phyloP scores from a whole-genome alignment of 2,888 invertebrate species.

The Halictus ligatus region DNA sequence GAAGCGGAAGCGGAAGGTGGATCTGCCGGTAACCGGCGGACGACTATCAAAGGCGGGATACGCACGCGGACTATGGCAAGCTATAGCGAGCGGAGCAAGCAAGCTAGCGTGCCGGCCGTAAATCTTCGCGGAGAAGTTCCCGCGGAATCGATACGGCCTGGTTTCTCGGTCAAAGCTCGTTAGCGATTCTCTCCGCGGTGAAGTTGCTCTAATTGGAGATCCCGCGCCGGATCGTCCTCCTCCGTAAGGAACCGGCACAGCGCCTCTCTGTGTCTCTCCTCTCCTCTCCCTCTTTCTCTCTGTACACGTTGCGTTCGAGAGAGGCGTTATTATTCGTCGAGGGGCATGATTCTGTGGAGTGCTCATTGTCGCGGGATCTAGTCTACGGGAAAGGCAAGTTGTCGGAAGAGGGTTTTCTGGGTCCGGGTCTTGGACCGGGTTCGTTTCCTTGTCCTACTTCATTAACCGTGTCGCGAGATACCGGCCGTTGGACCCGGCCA shows the following conservation, averaged over 20 bases:
- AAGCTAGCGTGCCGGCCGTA: slow-evolving; percentile 53
- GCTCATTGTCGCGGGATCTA: slow-evolving; percentile 58
- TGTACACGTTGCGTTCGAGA: slow-evolving; percentile 52
- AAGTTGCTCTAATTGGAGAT: slow-evolving; percentile 70
- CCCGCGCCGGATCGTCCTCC: slow-evolving; percentile 49
- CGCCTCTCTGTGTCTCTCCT: not conserved
- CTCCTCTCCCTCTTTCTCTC: slow-evolving; percentile 13
- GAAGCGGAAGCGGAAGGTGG: not conserved
- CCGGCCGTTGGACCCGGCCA: not conserved
- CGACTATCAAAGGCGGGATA: not conserved
- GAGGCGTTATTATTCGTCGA: slow-evolving; percentile 64
- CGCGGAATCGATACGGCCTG: slow-evolving; percentile 65
- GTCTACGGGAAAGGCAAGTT: slow-evolving; percentile 42
- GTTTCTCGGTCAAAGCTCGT: slow-evolving; percentile 71
- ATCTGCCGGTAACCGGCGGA: not conserved
- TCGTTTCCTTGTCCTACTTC: slow-evolving; percentile 49
- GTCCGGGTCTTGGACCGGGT: slow-evolving; percentile 7
- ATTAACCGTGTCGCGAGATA: slow-evolving; percentile 35
- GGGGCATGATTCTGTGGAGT: slow-evolving; percentile 30
- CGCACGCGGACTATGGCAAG: not conserved
- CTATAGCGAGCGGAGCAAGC: not conserved
- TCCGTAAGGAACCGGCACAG: slow-evolving; percentile 53
- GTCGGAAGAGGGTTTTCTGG: slow-evolving; percentile 39
- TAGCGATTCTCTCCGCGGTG: slow-evolving; percentile 66
- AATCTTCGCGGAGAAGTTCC: slow-evolving; percentile 58